phyloP scores from a whole-genome alignment of 1,140 invertebrate species.

The Diachasma alloeum region DNA sequence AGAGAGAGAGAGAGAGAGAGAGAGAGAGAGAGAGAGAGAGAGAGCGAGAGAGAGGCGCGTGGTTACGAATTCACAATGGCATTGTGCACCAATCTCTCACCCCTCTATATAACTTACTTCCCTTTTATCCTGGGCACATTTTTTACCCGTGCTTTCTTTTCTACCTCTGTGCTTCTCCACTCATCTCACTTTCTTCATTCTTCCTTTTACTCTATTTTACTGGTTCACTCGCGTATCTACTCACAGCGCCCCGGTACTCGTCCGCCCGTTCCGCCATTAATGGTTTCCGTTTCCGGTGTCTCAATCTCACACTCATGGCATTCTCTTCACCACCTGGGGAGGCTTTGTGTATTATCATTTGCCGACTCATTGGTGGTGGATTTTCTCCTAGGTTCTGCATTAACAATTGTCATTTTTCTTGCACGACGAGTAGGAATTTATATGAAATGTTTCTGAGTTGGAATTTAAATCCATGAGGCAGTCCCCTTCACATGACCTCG shows the following conservation, averaged over 20 bases:
- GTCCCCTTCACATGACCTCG: no score
- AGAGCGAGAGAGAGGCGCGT: constrained; percentile 20
- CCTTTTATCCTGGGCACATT: constrained; percentile 12
- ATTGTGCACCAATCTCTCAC: constrained; percentile 42
- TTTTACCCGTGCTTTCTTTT: constrained; percentile 9
- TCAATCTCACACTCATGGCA: constrained; percentile 31
- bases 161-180: not conserved
- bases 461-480: no score
- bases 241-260: constrained; percentile 3
- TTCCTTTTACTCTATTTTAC: not conserved
- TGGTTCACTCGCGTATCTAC: not conserved
- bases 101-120: constrained; percentile 13
- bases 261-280: constrained; percentile 33
- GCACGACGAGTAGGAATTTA: no score
- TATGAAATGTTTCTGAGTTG: no score
- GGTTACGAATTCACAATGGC: constrained; percentile 47
- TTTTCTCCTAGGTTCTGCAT: not conserved
- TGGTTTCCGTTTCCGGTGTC: constrained; percentile 41
- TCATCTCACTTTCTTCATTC: constrained; percentile 7
- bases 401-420: no score
- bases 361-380: not conserved
- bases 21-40: constrained; percentile 24
- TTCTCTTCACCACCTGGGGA: constrained; percentile 8
- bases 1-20: not conserved
- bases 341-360: constrained; percentile 12